These are phyloP conservation scores for Ichneumoninae sp. DNA, from an alignment of 2,888 invertebrate genomes.

Conservation along the genomic window DNA sequence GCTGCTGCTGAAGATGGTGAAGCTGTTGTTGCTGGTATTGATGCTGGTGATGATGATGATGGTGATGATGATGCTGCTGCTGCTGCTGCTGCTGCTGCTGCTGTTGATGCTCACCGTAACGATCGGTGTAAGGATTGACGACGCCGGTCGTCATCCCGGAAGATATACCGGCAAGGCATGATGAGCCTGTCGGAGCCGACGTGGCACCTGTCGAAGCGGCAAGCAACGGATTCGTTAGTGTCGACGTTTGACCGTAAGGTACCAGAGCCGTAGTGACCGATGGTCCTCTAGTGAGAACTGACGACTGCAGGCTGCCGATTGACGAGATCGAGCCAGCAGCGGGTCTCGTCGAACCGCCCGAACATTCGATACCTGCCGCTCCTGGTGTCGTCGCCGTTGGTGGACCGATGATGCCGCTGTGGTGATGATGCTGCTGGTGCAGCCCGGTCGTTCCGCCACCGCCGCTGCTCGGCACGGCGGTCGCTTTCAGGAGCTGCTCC, in stretches of 20 bases:
- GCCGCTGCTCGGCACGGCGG: constrained; percentile 76
- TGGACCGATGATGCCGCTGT: constrained; percentile 82
- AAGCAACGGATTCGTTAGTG: constrained; percentile 80
- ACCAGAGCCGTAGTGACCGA: constrained; percentile 77
- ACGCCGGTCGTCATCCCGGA: constrained; percentile 81
- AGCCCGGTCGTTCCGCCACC: constrained; percentile 70
- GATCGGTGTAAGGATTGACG: constrained; percentile 81
- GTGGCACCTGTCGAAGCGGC: constrained; percentile 79
- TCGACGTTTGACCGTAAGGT: constrained; percentile 75
- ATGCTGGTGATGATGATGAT: constrained; percentile 83
- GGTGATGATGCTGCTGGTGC: constrained; percentile 82
- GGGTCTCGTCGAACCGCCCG: constrained; percentile 47
- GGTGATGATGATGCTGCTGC: constrained; percentile 86
- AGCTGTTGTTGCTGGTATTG: constrained; percentile 75
- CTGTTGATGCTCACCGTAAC: constrained; percentile 72
- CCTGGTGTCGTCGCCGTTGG: constrained; percentile 84
- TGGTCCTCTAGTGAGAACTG: constrained; percentile 78
- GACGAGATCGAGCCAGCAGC: constrained; percentile 61
- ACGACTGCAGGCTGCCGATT: constrained; percentile 77
- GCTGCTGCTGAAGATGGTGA: constrained; percentile 73
- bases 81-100: constrained; percentile 84
- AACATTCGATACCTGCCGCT: constrained; percentile 78
- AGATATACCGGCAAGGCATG: constrained; percentile 79
- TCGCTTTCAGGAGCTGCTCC: constrained; percentile 81
- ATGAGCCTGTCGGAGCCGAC: constrained; percentile 70